Percentiles rank a stretch among this genome's conserved stretches.
Evolutionary conservation across 2,113 vertebrate genomes (phyloP).

Genomic region (Struthidea cinerea): DNA sequence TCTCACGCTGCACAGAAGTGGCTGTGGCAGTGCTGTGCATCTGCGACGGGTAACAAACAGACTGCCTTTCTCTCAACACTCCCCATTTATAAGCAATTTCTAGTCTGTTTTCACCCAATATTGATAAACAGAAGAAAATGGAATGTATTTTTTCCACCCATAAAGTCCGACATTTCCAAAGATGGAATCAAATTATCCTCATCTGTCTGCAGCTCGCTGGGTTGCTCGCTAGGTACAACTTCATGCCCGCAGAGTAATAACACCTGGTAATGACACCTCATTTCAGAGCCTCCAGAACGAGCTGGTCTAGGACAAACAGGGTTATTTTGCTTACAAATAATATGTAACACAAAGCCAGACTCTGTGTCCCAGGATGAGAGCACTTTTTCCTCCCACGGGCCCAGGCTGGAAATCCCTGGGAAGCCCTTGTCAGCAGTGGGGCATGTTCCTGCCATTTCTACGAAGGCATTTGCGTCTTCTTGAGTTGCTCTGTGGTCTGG

Average conservation of each 20-base stretch:
- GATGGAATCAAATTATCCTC: conserved; percentile 18
- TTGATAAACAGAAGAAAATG: conserved; percentile 34
- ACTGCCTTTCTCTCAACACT: neutral
- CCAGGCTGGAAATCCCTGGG: neutral
- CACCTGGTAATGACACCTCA: neutral
- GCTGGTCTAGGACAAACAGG: neutral
- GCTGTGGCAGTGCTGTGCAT: neutral
- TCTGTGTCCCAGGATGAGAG: neutral
- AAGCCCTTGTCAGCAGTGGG: neutral
- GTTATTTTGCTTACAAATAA: neutral
- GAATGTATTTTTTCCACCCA: conserved; percentile 28
- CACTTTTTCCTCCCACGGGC: neutral
- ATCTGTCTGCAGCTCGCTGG: neutral
- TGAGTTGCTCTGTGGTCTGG: neutral
- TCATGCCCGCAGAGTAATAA: neutral
- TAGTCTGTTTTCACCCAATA: conserved; percentile 23
- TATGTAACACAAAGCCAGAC: neutral
- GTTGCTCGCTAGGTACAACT: neutral
- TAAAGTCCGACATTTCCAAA: conserved; percentile 53
- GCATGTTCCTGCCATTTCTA: neutral
- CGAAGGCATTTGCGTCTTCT: neutral
- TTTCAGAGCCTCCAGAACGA: neutral
- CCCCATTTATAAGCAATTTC: conserved; percentile 15
- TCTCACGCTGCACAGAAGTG: neutral
- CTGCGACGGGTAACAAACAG: neutral